Evolutionary conservation across 2,888 invertebrate genomes (phyloP).

Genomic region (Horisme vitalbata): DNA sequence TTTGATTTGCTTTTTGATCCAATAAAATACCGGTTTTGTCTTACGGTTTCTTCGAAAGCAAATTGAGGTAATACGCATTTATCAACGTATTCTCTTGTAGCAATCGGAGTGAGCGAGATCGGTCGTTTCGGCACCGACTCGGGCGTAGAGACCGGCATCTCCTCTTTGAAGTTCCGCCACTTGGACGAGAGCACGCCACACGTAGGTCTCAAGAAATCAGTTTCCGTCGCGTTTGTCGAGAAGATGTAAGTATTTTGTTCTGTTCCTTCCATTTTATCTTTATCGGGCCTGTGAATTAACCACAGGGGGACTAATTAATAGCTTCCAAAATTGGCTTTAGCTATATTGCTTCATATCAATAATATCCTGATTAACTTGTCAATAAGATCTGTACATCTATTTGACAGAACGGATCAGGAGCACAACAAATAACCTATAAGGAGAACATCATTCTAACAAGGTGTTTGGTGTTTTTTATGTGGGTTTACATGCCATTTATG

Average conservation of each 20-base stretch:
- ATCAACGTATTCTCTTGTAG: background rate
- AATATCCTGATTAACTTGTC: background rate
- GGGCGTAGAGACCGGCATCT: constrained; percentile 50
- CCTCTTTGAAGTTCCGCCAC: background rate
- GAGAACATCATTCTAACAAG: background rate
- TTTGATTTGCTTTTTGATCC: no score
- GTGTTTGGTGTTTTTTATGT: constrained; percentile 3
- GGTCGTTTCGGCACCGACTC: constrained; percentile 45
- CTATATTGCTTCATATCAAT: no score
- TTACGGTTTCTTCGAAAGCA: no score
- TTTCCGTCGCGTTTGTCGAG: constrained; percentile 44
- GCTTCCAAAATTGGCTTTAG: no score
- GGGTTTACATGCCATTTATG: no score
- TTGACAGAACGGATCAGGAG: background rate
- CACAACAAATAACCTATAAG: background rate
- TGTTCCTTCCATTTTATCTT: no score
- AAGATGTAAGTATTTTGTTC: constrained; percentile 46
- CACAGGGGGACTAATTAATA: background rate
- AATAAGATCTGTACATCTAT: background rate
- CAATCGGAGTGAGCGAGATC: background rate
- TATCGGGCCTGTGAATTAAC: background rate
- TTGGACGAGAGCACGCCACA: constrained; percentile 33
- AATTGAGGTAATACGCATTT: no score
- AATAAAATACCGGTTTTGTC: no score
- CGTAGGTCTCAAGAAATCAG: constrained; percentile 50